Evolutionary conservation across 2,113 vertebrate genomes (phyloP).

Genomic region (Oryctolagus cuniculus): mOryCun1.1 NC_091435.1:49307501-49308000

Average conservation of each 20-base stretch:
- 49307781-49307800: background rate
- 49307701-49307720: too few species aligned
- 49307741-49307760: background rate
- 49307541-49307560: too few species aligned
- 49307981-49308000: background rate
- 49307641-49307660: too few species aligned
- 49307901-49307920: background rate
- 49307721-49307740: too few species aligned
- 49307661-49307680: too few species aligned
- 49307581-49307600: too few species aligned
- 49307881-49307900: background rate
- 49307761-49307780: background rate
- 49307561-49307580: too few species aligned
- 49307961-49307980: background rate
- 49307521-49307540: too few species aligned
- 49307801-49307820: background rate
- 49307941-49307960: background rate
- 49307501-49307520: too few species aligned
- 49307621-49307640: too few species aligned
- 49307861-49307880: background rate
- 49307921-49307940: background rate
- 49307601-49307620: too few species aligned
- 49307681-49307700: too few species aligned
- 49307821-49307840: background rate
- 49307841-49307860: background rate